A percentile compares a stretch with the other conserved stretches of the same genome.
These are phyloP conservation scores for Aspidiotus destructor DNA, from an alignment of 2,888 invertebrate genomes.

Conservation along the genomic window DNA sequence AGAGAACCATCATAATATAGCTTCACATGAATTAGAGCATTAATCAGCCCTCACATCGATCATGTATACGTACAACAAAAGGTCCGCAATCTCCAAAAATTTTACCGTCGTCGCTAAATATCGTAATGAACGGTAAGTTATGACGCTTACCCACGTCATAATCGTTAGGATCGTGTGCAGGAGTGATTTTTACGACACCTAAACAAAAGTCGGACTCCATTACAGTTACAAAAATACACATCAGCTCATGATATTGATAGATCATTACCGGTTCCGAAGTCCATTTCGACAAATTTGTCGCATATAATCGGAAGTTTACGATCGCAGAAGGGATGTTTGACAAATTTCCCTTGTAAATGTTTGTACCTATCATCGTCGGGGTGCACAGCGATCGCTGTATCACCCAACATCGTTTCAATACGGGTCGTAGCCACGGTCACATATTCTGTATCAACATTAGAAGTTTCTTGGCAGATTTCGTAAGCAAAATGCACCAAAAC, in stretches of 20 bases:
- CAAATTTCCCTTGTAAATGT: constrained; percentile 67
- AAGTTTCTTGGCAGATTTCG: constrained; percentile 54
- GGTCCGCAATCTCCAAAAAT: constrained; percentile 69
- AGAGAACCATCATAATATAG: too few species aligned
- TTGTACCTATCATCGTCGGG: constrained; percentile 80
- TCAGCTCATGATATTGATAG: too few species aligned
- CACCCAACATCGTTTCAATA: constrained; percentile 96
- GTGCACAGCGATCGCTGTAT: constrained; percentile 96
- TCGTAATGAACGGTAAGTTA: constrained; percentile 72
- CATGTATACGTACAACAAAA: constrained; percentile 52
- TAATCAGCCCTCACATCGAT: too few species aligned
- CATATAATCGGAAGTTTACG: constrained; percentile 76
- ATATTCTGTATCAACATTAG: constrained; percentile 51
- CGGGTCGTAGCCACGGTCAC: constrained; percentile 93
- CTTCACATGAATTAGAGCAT: too few species aligned
- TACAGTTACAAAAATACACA: background rate
- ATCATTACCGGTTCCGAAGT: constrained; percentile 79
- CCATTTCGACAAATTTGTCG: constrained; percentile 89
- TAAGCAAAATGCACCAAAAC: constrained; percentile 88
- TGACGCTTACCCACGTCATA: constrained; percentile 90
- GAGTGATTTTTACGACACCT: constrained; percentile 98
- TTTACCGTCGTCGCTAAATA: constrained; percentile 83
- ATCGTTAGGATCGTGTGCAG: constrained; percentile 94
- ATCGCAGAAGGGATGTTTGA: constrained; percentile 79
- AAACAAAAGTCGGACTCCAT: constrained; percentile 9